Percentiles rank a stretch among this genome's conserved stretches.
Conservation (phyloP, 2,113 vertebrate genomes). For the Archocentrus centrarchus region DNA sequence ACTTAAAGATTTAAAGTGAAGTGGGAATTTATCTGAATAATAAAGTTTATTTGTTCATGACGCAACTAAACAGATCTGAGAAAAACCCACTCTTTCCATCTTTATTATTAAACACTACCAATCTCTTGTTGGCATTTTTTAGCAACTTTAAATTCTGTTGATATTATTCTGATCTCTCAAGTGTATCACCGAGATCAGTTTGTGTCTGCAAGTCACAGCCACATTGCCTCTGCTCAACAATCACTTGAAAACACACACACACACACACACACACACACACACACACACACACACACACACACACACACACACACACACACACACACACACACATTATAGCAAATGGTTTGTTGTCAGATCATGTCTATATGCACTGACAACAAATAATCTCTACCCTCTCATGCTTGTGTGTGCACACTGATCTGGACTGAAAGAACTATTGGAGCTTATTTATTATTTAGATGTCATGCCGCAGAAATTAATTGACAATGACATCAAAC, state of each 20-base stretch:
- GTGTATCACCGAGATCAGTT: background rate
- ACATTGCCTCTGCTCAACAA: constrained; percentile 36
- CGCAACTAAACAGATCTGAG: too few relatives aligned
- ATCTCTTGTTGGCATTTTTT: background rate
- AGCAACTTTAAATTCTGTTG: background rate
- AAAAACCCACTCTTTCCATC: too few relatives aligned
- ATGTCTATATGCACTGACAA: constrained; percentile 30
- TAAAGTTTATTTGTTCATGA: too few relatives aligned
- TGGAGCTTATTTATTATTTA: background rate
- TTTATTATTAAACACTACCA: too few relatives aligned
- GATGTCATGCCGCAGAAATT: background rate
- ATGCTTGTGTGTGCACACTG: too few relatives aligned
- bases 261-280: background rate
- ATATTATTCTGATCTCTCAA: too few relatives aligned
- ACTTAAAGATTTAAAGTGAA: too few relatives aligned
- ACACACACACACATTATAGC: background rate
- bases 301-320: background rate
- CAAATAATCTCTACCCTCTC: background rate
- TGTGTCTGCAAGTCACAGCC: background rate
- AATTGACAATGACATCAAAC: too few relatives aligned
- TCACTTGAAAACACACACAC: background rate
- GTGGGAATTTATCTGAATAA: too few relatives aligned
- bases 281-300: background rate
- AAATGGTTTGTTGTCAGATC: constrained; percentile 19
- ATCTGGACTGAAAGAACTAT: too few relatives aligned